Evolutionary conservation across 2,888 invertebrate species (phyloP).

Genomic region (Unio pictorum): DNA sequence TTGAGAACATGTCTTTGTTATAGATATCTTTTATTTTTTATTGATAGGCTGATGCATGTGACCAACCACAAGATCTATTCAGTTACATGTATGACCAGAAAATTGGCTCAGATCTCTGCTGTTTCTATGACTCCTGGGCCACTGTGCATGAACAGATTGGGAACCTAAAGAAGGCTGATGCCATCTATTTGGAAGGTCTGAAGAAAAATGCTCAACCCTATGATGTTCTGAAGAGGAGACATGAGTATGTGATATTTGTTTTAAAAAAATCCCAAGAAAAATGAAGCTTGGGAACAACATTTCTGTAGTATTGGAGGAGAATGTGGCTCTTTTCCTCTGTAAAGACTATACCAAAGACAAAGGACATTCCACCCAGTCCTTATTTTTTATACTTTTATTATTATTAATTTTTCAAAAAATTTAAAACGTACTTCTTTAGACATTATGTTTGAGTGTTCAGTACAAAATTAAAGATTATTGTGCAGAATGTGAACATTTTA

Average conservation of each 20-base stretch:
- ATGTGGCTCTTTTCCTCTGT: no score
- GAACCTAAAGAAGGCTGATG: constrained; percentile 87
- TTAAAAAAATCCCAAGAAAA: neutral
- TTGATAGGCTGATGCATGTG: constrained; percentile 59
- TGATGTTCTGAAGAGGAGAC: constrained; percentile 75
- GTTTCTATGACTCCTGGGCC: constrained; percentile 92
- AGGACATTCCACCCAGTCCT: no score
- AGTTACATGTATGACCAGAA: constrained; percentile 85
- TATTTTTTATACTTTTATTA: no score
- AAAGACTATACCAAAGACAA: no score
- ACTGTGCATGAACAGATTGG: constrained; percentile 87
- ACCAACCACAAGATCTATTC: constrained; percentile 77
- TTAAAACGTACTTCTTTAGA: no score
- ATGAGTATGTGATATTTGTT: constrained; percentile 50
- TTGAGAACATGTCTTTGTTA: neutral
- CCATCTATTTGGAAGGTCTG: constrained; percentile 85
- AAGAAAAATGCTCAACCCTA: constrained; percentile 84
- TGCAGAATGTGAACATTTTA: no score
- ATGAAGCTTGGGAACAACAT: neutral
- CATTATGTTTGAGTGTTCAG: no score
- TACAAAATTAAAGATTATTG: no score
- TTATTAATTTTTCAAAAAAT: no score
- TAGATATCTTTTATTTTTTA: constrained; percentile 1
- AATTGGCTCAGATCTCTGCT: constrained; percentile 85
- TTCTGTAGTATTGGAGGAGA: no score